phyloP scores from a whole-genome alignment of 2,113 vertebrate species.

The Myotis yumanensis region DNA sequence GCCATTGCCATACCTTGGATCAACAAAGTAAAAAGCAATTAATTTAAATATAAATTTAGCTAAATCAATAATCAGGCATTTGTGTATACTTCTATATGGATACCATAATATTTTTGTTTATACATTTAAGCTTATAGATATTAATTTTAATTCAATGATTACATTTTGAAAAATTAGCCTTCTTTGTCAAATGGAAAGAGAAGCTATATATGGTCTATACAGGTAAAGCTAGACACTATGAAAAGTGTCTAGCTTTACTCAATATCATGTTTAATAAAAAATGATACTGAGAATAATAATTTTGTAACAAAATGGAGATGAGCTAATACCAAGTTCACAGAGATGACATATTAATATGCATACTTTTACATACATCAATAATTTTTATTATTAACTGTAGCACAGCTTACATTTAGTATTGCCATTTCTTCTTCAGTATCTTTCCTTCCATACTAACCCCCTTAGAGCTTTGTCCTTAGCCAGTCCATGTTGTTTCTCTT shows the following conservation, averaged over 20 bases:
- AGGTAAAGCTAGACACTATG: not conserved
- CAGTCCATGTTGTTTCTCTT: not conserved
- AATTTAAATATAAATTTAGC: not conserved
- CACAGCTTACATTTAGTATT: not conserved
- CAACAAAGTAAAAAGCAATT: not conserved
- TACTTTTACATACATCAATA: not conserved
- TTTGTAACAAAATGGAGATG: not conserved
- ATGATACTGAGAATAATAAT: not conserved
- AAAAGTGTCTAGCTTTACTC: not conserved
- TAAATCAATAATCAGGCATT: not conserved
- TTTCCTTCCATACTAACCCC: not conserved
- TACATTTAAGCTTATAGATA: conserved; percentile 7
- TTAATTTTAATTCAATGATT: not conserved
- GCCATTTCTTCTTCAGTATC: not conserved
- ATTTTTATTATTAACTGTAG: not conserved
- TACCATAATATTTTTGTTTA: not conserved
- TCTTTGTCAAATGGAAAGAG: not conserved
- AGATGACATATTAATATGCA: not conserved
- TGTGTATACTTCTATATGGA: not conserved
- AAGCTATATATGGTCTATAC: not conserved
- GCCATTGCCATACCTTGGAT: not conserved
- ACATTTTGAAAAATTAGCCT: not conserved
- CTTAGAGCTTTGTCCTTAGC: not conserved
- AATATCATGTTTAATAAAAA: not conserved
- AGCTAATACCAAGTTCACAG: not conserved